Conservation (phyloP, 2,113 vertebrate species). For the Myrmecobius fasciatus region DNA sequence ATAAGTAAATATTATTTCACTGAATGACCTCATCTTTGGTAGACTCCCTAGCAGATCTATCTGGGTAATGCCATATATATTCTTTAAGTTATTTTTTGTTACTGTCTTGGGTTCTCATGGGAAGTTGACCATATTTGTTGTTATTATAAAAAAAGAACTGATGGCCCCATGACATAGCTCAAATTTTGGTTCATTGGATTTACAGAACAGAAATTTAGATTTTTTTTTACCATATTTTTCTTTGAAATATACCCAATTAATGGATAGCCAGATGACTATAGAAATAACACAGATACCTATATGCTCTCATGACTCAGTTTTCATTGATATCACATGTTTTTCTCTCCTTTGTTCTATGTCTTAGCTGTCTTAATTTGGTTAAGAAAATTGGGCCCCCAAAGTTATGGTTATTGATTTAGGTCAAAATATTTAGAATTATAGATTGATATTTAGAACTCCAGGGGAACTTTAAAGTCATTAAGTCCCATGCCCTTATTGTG, state of each 20-base stretch:
- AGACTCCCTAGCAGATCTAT: not conserved
- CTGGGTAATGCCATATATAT: not conserved
- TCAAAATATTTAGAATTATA: not conserved
- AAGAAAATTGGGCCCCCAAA: not conserved
- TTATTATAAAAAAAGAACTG: not conserved
- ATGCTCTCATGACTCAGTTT: conserved; percentile 18
- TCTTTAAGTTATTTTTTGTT: not conserved
- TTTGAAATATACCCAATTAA: conserved; percentile 40
- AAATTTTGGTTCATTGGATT: conserved; percentile 61
- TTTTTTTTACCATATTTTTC: conserved; percentile 58
- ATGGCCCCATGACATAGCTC: conserved; percentile 48
- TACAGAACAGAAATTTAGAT: conserved; percentile 62
- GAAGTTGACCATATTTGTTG: not conserved
- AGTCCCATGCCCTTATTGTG: not conserved
- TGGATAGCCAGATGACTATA: conserved; percentile 8
- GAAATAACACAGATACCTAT: conserved; percentile 29
- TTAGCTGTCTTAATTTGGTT: conserved; percentile 20
- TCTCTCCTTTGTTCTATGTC: not conserved
- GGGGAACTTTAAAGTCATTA: not conserved
- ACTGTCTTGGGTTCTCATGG: not conserved
- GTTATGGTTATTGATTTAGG: not conserved
- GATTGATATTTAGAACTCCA: not conserved
- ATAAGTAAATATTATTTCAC: not conserved
- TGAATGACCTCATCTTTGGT: not conserved
- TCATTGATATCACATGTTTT: conserved; percentile 5